Conservation (phyloP, 1,140 invertebrate species). For the Dreissena rostriformis region DNA sequence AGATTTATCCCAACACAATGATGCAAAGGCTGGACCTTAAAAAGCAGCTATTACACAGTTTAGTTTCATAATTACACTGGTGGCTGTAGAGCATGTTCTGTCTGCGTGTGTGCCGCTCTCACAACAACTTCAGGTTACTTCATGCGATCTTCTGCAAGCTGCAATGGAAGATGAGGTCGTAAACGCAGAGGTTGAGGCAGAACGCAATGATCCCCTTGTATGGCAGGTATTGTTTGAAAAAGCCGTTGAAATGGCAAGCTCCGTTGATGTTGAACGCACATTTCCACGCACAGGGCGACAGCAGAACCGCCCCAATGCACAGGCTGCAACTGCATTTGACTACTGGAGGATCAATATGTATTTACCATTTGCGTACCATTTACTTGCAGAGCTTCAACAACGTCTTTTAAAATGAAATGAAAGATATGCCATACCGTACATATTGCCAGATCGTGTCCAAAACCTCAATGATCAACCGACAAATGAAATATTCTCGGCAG, state of each 20-base stretch:
- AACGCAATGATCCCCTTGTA: slow-evolving; percentile 22
- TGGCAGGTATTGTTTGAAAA: slow-evolving; percentile 21
- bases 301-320: slow-evolving; percentile 30
- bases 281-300: slow-evolving; percentile 27
- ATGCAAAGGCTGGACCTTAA: slow-evolving; percentile 1
- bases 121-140: slow-evolving; percentile 6
- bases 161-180: slow-evolving; percentile 25
- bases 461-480: neutral
- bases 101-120: slow-evolving; percentile 7
- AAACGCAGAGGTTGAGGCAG: neutral
- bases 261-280: slow-evolving; percentile 31
- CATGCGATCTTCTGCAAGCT: slow-evolving; percentile 31
- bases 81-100: slow-evolving; percentile 14
- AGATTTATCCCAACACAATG: slow-evolving; percentile 10
- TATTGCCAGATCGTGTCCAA: neutral
- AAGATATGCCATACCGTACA: neutral
- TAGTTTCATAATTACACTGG: slow-evolving; percentile 9
- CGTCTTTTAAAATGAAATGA: slow-evolving; percentile 2
- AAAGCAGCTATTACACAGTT: slow-evolving; percentile 6
- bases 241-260: slow-evolving; percentile 23
- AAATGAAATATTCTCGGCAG: slow-evolving; percentile 5
- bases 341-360: slow-evolving; percentile 36
- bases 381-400: slow-evolving; percentile 21
- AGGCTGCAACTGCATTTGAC: neutral
- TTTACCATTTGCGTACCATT: slow-evolving; percentile 23